A percentile compares a stretch with the other conserved stretches of the same genome.
phyloP scores from a whole-genome alignment of 1,140 invertebrate genomes.

The Nasonia longicornis region DNA sequence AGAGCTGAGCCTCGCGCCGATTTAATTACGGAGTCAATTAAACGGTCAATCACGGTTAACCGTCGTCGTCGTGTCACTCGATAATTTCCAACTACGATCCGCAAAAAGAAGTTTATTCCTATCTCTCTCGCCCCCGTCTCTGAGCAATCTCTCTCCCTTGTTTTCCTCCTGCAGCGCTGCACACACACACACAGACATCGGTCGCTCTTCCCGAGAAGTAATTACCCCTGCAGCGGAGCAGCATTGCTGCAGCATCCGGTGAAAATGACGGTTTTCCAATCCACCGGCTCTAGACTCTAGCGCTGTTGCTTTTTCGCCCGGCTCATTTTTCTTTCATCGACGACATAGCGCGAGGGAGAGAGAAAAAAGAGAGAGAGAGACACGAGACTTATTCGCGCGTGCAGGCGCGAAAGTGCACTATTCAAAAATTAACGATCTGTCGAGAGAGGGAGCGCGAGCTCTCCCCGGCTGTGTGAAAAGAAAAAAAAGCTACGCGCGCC shows the following conservation, averaged over 20 bases:
- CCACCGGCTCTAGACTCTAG: not conserved
- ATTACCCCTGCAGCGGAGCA: not conserved
- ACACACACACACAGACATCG: not conserved
- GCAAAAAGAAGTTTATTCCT: no score
- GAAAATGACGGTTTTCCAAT: conserved; percentile 15
- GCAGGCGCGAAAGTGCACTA: conserved; percentile 39
- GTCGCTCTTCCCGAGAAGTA: not conserved
- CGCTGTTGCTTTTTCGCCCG: not conserved
- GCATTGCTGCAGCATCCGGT: not conserved
- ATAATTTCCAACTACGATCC: not conserved
- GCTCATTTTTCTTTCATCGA: conserved; percentile 2
- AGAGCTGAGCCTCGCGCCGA: conserved; percentile 28
- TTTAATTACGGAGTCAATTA: conserved; percentile 59
- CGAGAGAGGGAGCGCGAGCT: not conserved
- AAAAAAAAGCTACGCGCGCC: not conserved
- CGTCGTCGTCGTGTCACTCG: conserved; percentile 9
- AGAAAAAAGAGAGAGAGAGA: not conserved
- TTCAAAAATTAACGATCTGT: conserved; percentile 44
- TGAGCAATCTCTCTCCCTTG: not conserved
- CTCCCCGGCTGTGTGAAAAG: no score
- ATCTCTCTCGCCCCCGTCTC: not conserved
- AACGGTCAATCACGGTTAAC: conserved; percentile 58
- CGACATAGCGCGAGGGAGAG: not conserved
- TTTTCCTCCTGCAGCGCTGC: not conserved
- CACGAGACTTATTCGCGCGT: conserved; percentile 36